Evolutionary conservation across 2,888 invertebrate species (phyloP).

Genomic region (Luperina testacea): DNA sequence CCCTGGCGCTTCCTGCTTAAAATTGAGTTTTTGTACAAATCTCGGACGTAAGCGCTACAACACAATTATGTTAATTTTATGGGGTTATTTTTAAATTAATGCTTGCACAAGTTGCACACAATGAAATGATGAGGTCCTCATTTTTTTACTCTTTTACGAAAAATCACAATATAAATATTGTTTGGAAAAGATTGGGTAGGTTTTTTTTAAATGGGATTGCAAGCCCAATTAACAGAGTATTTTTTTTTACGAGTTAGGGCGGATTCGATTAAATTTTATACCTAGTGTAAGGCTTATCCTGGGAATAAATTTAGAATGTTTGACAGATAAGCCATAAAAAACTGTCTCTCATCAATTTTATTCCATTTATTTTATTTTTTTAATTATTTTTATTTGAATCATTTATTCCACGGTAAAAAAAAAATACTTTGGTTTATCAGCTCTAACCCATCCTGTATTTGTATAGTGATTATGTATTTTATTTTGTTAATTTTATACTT

Average conservation of each 20-base stretch:
- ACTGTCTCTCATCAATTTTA: not conserved
- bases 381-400: no score
- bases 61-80: not conserved
- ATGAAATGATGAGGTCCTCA: not conserved
- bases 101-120: not conserved
- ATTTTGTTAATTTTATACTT: conserved; percentile 1
- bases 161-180: not conserved
- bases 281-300: no score
- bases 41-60: not conserved
- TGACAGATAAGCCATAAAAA: not conserved
- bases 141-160: not conserved
- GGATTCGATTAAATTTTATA: not conserved
- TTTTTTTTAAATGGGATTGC: not conserved
- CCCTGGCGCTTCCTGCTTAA: not conserved
- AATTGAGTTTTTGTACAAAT: not conserved
- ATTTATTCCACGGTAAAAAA: not conserved
- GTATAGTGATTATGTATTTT: not conserved
- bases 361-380: no score
- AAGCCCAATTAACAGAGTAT: no score
- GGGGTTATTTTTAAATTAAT: not conserved
- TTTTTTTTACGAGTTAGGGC: no score
- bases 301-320: not conserved
- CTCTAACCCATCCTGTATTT: not conserved
- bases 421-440: not conserved
- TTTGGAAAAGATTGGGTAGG: not conserved